phyloP scores from a whole-genome alignment of 2,113 vertebrate genomes.

The Puffinus mauretanicus region DNA sequence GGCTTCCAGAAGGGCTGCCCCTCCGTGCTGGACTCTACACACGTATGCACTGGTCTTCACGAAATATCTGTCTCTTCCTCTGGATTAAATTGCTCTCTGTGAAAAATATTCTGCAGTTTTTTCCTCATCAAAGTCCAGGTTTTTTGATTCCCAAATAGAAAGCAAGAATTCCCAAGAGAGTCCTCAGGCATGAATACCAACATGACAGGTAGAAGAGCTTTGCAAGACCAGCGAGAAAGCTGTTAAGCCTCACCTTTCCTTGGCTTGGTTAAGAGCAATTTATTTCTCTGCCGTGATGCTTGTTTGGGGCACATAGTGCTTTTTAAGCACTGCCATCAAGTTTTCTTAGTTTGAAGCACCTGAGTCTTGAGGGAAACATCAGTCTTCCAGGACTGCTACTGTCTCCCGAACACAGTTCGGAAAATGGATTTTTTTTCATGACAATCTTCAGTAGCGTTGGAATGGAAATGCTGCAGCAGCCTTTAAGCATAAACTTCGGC shows the following conservation, averaged over 20 bases:
- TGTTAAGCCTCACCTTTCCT: constrained; percentile 37
- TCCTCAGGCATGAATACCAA: constrained; percentile 1
- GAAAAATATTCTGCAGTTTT: background rate
- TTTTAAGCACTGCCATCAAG: constrained; percentile 65
- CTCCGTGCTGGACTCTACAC: background rate
- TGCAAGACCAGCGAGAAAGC: background rate
- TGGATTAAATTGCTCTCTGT: background rate
- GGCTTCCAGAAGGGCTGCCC: background rate
- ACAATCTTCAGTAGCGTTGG: background rate
- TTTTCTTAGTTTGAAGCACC: constrained; percentile 57
- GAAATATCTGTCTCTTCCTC: background rate
- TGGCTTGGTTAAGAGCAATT: constrained; percentile 48
- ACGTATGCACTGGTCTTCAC: accelerated
- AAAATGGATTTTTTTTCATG: constrained; percentile 57
- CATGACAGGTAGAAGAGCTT: constrained; percentile 20
- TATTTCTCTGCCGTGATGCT: constrained; percentile 36
- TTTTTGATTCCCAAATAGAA: constrained; percentile 31
- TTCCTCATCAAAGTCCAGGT: background rate
- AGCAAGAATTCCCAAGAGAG: background rate
- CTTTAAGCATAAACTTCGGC: constrained; percentile 38
- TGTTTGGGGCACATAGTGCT: constrained; percentile 58
- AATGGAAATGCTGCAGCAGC: constrained; percentile 28
- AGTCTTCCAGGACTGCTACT: constrained; percentile 54
- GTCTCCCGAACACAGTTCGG: constrained; percentile 22
- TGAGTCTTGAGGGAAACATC: constrained; percentile 60